A percentile compares a stretch with the other conserved stretches of the same genome.
These are phyloP conservation scores for Anhinga anhinga DNA, from an alignment of 2,113 vertebrate genomes.

Conservation along the genomic window DNA sequence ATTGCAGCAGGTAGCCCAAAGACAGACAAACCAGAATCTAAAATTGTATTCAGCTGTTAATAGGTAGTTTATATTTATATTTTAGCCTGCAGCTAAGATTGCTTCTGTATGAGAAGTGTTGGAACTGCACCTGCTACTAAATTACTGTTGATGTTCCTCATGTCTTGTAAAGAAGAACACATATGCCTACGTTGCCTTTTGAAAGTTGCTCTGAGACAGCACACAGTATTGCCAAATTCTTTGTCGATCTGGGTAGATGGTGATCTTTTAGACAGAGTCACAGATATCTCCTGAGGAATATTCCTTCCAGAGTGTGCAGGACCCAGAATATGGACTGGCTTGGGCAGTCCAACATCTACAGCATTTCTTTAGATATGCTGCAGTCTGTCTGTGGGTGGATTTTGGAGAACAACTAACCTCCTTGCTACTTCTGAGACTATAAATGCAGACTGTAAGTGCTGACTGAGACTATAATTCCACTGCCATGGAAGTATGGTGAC, in stretches of 20 bases:
- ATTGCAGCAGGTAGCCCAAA: background rate
- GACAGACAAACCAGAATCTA: background rate
- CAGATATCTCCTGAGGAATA: background rate
- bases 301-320: background rate
- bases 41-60: background rate
- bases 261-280: background rate
- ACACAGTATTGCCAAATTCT: background rate
- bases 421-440: background rate
- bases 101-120: background rate
- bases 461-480: background rate
- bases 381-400: background rate
- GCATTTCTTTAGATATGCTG: background rate
- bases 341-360: background rate
- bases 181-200: background rate
- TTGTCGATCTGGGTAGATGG: background rate
- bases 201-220: background rate
- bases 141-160: background rate
- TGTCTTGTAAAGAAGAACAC: background rate
- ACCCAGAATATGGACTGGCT: background rate
- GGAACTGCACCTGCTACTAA: background rate
- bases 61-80: background rate
- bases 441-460: background rate
- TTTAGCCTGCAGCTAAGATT: background rate
- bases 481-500: background rate
- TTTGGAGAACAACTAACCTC: background rate